Base-by-base conservation (phyloP, 2,797 vertebrate genomes). In the Dermochelys coriacea region DNA sequence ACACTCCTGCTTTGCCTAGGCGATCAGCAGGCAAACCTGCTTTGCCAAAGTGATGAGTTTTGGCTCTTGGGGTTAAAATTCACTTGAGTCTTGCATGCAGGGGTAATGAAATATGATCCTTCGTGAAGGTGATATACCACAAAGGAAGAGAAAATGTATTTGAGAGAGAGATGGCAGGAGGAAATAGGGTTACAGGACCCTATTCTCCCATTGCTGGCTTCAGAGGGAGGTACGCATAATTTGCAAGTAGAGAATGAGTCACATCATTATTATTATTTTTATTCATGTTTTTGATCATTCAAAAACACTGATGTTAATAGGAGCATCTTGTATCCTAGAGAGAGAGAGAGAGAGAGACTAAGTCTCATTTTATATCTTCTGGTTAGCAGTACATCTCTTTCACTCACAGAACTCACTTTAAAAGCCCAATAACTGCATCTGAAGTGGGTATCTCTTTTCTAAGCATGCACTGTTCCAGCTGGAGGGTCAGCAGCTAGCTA, bases 391-490 rank as follows among this genome's bases (percentile, higher is more conserved):
- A 61, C 15, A 19, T 74, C 4, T 6, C 51, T 89, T 14, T 50
- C 79, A 29, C 7, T 9, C 51, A 37, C 0, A 0, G 51, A 9
- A 6, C 34, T 49, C 50, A 16, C 27, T 54, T 75, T 85, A 75
- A 31, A 45, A 52, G 29, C 8, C n/a, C 37, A 37, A 31, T 55
- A 54, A 12, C 37, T 75, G 18, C n/a, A 45, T 29, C 51, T 34
- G 51, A 55, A 54, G 37, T 27, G 4, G 4, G 16, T 5, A 18
- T 12, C 52, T 74, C 21, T 61, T 87, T 64, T 59, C 52, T 2
- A 68, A 64, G 14, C n/a, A 84, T 45, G 79, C 7, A 2, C 2
- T 78, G 29, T 14, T 91, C 83, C 83, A 25, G 51, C 52, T 5
- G 18, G 23, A 59, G 5, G 1, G 4, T 2, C 0, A 10, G 25